Evolutionary conservation across 1,140 invertebrate species (phyloP), one percentile per base, ranked within the genome.

Genomic region (Euwallacea fornicatus): DNA sequence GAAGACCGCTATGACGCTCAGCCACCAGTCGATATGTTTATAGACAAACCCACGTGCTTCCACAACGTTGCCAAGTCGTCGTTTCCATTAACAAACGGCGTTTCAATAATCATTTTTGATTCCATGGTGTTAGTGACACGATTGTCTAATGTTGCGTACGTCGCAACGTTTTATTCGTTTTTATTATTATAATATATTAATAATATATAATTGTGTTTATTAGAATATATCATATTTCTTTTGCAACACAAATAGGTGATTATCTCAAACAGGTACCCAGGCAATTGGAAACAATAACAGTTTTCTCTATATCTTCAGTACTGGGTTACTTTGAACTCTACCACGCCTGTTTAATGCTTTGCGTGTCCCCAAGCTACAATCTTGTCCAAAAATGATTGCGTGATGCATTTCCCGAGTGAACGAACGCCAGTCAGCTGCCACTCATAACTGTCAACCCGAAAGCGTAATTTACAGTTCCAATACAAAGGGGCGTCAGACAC

Each of bases 11-110:
- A 66, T 74, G 72, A 74, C 76, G 74, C 72, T 56, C 65, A 59
- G 71, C 59, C 68, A 61, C 44, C 33, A 69, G 64, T 76, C 75
- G 74, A 76, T 76, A 74, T 74, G 75, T 75, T 76, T 78, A 77
- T 77, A 76, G 73, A 77, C 73, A 77, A 67, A 64, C 47, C 66
- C 67, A 66, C 69, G 68, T 69, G 60, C 53, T 54, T 53, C 50
- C 10, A 47, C 70, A 3, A 21, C n/a, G 72, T 69, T 73, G 72
- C 54, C 72, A 69, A 21, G 2, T 66, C 50, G 2, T 50, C 46
- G 6, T 11, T 50, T 11, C 50, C 11, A 11, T 53, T 11, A 53
- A 53, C 50, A 13, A 15, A 11, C 21, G 0, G 55, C 2, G 21
- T 56, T 6, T 50, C 9, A 50, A 50, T 10, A 50, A 50, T 33